Conservation (phyloP, 2,888 invertebrate genomes). For the Tetramorium bicarinatum region DNA sequence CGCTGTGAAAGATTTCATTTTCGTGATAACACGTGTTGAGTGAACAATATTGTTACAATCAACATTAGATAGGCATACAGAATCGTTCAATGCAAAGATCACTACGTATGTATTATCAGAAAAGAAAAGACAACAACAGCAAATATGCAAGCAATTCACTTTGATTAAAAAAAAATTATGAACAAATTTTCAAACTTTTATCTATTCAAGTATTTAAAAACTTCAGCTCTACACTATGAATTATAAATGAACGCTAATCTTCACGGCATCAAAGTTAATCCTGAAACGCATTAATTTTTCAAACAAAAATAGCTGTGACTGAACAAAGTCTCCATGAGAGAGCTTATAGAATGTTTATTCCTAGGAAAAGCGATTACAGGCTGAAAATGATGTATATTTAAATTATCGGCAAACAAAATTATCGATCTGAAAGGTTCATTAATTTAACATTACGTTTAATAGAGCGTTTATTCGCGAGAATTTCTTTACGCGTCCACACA, state of each 20-base stretch:
- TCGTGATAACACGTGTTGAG: neutral
- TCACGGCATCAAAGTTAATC: neutral
- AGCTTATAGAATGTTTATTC: neutral
- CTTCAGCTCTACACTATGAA: neutral
- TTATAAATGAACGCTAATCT: neutral
- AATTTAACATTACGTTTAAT: neutral
- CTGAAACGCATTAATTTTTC: neutral
- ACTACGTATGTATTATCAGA: neutral
- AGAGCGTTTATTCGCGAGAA: neutral
- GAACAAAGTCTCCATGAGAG: neutral
- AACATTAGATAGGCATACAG: neutral
- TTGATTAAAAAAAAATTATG: neutral
- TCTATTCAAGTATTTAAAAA: neutral
- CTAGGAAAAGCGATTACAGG: neutral
- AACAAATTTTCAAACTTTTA: neutral
- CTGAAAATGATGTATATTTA: neutral
- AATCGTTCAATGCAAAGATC: neutral
- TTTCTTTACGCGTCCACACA: neutral
- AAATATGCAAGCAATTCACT: neutral
- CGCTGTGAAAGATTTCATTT: conserved; percentile 66
- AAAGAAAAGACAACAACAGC: neutral
- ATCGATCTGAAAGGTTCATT: neutral
- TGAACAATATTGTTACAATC: neutral
- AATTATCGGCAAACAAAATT: neutral
- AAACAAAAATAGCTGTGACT: neutral